Evolutionary conservation across 1,140 invertebrate species (phyloP).

Genomic region (Ceratitis capitata): DNA sequence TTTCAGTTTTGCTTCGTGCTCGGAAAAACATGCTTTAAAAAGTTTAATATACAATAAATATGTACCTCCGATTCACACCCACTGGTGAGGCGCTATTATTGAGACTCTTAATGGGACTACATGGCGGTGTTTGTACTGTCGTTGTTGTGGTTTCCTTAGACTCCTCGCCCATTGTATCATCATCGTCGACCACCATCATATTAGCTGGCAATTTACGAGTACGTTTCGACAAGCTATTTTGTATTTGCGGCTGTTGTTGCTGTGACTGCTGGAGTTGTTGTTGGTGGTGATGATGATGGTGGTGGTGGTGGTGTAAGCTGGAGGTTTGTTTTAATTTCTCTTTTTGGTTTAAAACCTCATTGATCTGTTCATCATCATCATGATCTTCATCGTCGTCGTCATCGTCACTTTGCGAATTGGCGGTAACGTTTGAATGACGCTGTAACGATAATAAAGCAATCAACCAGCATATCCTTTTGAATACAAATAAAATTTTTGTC

Average conservation of each 20-base stretch:
- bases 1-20: no score
- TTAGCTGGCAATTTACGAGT: slow-evolving; percentile 51
- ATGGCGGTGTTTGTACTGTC: slow-evolving; percentile 60
- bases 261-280: not conserved
- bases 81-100: slow-evolving; percentile 66
- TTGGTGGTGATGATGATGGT: no score
- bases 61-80: slow-evolving; percentile 76
- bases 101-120: slow-evolving; percentile 61
- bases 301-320: no score
- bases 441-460: not conserved
- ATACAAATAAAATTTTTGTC: not conserved
- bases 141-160: slow-evolving; percentile 52
- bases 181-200: slow-evolving; percentile 64
- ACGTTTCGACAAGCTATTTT: slow-evolving; percentile 45
- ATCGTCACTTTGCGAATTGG: slow-evolving; percentile 43
- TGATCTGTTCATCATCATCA: slow-evolving; percentile 36
- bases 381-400: slow-evolving; percentile 42
- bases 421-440: slow-evolving; percentile 36
- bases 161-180: slow-evolving; percentile 65
- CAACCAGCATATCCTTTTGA: not conserved
- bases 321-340: not conserved
- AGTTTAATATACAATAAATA: not conserved
- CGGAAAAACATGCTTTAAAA: no score
- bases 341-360: slow-evolving; percentile 12
- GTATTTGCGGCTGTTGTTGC: slow-evolving; percentile 8